Base-by-base conservation (phyloP, 30 jellyfish, hydroid and myxozoan species). In the Aurelia aurita complex sp. Pacific region DNA sequence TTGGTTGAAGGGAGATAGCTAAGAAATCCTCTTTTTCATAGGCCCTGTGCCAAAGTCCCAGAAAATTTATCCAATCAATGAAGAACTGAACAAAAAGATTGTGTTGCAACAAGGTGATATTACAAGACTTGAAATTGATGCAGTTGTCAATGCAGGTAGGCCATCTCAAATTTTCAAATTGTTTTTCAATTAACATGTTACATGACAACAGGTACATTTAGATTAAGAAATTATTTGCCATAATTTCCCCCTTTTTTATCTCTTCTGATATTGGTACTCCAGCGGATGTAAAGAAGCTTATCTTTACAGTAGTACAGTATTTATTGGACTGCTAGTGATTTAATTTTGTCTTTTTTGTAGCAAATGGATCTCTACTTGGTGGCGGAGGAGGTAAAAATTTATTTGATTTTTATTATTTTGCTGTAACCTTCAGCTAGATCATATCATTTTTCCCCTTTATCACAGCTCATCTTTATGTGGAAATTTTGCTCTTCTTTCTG, bases 141-240 rank as follows among this genome's bases (percentile, higher is more conserved):
- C 98, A 19, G 81, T 91, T 72, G 98, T 91, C 51, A 91, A 91
- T 76, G 98, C 98, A 52, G 98, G 97, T 90, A 81, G 62, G 70
- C 32, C 35, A 19, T 69, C 15, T 16, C 5, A 0, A 60, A n/a
- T 51, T 60, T 29, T 10, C 17, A 3, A 2, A 12, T 2, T 51
- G 76, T 67, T 70, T 36, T 23, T 13, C 8, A 19, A 34, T 14
- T 52, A 17, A 8, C 1, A 15, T 13, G 6, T 34, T 36, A 19
- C 15, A 46, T 46, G 2, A 9, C 57, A 46, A 46, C 14, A 46
- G 57, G 8, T 9, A 46, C 0, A 4, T 9, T 46, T 4, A 46
- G 57, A 46, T 46, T 2, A 38, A 38, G 5, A 38, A 23, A 23
- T 23, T 23, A 38, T 38, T 2, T 38, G 50, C 50, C 5, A 38